Base-by-base conservation (phyloP, 2,797 vertebrate species). In the Eremophila alpestris region DNA sequence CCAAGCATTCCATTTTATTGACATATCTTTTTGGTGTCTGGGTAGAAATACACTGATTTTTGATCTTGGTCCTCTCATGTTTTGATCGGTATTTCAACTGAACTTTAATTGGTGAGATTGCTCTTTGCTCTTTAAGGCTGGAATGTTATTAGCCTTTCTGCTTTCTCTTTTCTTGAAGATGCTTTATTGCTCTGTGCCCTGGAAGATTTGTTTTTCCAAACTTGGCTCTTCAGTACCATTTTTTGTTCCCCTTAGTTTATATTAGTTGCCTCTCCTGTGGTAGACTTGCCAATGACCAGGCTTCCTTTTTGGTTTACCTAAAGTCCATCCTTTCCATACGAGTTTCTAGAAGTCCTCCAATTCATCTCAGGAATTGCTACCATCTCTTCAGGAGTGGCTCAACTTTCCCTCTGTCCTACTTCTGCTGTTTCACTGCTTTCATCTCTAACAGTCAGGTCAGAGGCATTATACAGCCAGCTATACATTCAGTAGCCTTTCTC, bases 41-140 rank as follows among this genome's bases (percentile, higher is more conserved):
- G 51, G 18, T 58, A 73, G 59, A 76, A 90, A 55, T 15, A 18
- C n/a, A 36, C 16, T 80, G 30, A 51, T 32, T 84, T 90, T 83
- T 86, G 3, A 64, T 87, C 46, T 65, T 65, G 24, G 24, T 81
- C 29, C 52, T 30, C 34, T 88, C 60, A 49, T 90, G 16, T 86
- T 94, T 88, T 88, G 78, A 74, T 5, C 74, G 32, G 10, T 90
- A 67, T 63, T 87, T 82, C 62, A 91, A 30, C 23, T 79, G 46
- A 68, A 34, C 79, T 82, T 52, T 7, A 49, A 24, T 27, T 75
- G 8, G 5, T 69, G 40, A 56, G 29, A 38, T 60, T 56, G 16
- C 14, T 68, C 22, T 76, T 90, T 32, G 19, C 20, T 64, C 1
- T 75, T 87, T 59, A 78, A 56, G 29, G 21, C 27, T 48, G 55